Base-by-base conservation (phyloP, 2,797 vertebrate genomes). In the Siniperca undulata region DNA sequence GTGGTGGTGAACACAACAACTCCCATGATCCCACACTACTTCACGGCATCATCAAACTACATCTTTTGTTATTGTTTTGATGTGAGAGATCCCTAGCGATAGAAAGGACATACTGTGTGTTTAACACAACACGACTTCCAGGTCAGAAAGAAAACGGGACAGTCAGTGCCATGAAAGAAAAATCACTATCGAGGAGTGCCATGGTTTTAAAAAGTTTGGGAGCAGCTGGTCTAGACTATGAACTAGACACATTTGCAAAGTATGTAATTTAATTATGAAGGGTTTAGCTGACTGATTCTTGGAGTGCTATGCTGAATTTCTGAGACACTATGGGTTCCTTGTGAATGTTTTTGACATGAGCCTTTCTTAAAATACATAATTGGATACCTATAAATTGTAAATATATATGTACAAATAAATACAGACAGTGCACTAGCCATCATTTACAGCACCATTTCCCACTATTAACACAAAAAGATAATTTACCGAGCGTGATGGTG, bases 351-450 rank as follows among this genome's bases (percentile, higher is more conserved):
- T 16, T n/a, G 12, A 70, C 7, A 62, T 6, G 27, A 6, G 0
- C 60, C 10, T 36, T 78, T 83, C 30, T 69, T 53, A 66, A 75
- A 82, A 90, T 77, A 81, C 24, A 59, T n/a, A 48, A 52, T 59
- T 59, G 13, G 3, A 75, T 42, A 58, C 2, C 14, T 71, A 75
- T 9, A 71, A 65, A 59, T 7, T 24, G 3, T 10, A 46, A 48
- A 36, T 62, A 72, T 50, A 42, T 82, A 86, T 89, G 24, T 90
- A 92, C 90, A 92, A 87, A 92, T 91, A 94, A 92, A 92, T 94
- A 94, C 69, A 85, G 27, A 83, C 52, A 81, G 22, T 77, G 59
- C 65, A 74, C 30, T 8, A 61, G 42, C 38, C 38, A 27, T 79
- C 19, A 42, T 65, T 80, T 36, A 52, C 46, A 80, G 52, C 50